These are phyloP conservation scores for Alethe castanea DNA, from an alignment of 2,113 vertebrate species.

Conservation along the genomic window DNA sequence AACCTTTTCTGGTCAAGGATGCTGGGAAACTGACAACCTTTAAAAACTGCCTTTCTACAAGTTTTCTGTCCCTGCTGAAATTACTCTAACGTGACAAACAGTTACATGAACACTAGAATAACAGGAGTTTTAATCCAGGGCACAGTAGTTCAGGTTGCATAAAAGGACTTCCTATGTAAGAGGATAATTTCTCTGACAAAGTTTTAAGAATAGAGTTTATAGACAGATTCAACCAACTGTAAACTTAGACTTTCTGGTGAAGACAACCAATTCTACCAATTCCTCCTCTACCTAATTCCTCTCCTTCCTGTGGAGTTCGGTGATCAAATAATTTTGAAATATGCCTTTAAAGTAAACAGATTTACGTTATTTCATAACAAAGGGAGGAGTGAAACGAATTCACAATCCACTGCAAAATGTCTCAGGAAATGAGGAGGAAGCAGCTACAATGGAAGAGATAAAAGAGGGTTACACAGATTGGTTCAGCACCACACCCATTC, in stretches of 20 bases:
- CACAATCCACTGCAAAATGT: constrained; percentile 14
- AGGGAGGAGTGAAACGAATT: constrained; percentile 3
- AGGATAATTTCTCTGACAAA: not conserved
- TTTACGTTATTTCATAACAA: constrained; percentile 27
- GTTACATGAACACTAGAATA: not conserved
- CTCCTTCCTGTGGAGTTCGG: not conserved
- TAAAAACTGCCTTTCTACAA: not conserved
- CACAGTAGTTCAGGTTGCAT: not conserved
- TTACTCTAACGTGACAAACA: not conserved
- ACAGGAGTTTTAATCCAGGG: not conserved
- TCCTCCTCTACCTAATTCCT: not conserved
- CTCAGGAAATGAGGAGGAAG: constrained; percentile 46
- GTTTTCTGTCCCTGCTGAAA: not conserved
- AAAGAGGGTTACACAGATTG: constrained; percentile 34
- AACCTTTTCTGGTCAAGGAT: not conserved
- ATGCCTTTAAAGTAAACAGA: not conserved
- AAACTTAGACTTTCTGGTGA: not conserved
- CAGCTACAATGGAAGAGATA: constrained; percentile 44
- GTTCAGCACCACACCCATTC: constrained; percentile 28
- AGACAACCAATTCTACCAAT: not conserved
- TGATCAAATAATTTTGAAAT: not conserved
- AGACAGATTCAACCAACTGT: not conserved
- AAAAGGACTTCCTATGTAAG: not conserved
- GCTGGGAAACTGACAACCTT: not conserved
- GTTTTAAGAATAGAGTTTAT: not conserved